Conservation (phyloP, 2,888 invertebrate genomes). For the Rosalia funebris region DNA sequence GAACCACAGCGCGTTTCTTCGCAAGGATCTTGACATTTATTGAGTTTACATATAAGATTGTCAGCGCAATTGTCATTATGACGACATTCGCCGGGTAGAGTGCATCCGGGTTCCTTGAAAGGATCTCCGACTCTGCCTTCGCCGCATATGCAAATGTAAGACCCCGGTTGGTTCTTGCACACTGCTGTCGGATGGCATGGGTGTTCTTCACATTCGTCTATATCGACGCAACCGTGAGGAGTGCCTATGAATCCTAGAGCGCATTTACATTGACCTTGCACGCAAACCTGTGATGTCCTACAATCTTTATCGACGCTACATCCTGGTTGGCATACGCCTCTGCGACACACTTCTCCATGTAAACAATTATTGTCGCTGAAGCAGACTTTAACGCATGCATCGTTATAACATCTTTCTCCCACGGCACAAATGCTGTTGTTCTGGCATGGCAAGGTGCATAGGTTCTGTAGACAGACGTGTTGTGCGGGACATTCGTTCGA, state of each 20-base stretch:
- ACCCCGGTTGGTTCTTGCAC: slow-evolving; percentile 83
- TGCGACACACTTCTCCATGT: slow-evolving; percentile 86
- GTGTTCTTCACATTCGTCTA: slow-evolving; percentile 82
- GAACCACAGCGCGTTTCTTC: slow-evolving; percentile 76
- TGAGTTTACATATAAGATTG: slow-evolving; percentile 77
- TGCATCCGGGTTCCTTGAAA: slow-evolving; percentile 78
- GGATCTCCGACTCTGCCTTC: slow-evolving; percentile 82
- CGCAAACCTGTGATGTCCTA: slow-evolving; percentile 79
- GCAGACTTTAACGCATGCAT: slow-evolving; percentile 85
- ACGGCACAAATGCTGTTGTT: slow-evolving; percentile 80
- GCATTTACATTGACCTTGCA: slow-evolving; percentile 80
- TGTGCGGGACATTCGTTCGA: slow-evolving; percentile 79
- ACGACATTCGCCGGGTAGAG: slow-evolving; percentile 80
- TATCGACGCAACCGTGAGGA: slow-evolving; percentile 80
- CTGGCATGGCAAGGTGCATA: slow-evolving; percentile 82
- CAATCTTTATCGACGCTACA: slow-evolving; percentile 86
- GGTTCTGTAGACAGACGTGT: slow-evolving; percentile 80
- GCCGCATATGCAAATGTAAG: slow-evolving; percentile 83
- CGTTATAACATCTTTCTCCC: slow-evolving; percentile 84
- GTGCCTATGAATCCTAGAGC: slow-evolving; percentile 78
- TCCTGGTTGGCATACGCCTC: slow-evolving; percentile 83
- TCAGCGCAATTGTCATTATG: slow-evolving; percentile 79
- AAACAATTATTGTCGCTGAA: slow-evolving; percentile 90
- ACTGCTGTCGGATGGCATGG: slow-evolving; percentile 84
- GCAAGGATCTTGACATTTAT: slow-evolving; percentile 87